Percentiles rank a stretch among this genome's conserved stretches.
Conservation (phyloP, 1,140 invertebrate species). For the Caligus rogercresseyi region DNA sequence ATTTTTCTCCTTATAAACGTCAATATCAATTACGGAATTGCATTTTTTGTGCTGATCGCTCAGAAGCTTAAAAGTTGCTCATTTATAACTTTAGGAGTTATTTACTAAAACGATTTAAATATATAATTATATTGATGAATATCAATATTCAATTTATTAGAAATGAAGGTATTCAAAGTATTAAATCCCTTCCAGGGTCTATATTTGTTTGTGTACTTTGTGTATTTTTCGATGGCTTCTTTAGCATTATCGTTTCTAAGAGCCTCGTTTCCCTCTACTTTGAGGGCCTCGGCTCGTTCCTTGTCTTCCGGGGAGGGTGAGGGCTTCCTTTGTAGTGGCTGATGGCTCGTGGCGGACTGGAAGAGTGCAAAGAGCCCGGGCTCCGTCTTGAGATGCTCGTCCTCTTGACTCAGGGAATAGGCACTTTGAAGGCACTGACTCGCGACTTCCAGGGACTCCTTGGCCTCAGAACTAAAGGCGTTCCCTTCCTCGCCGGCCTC, state of each 20-base stretch:
- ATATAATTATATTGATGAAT: too few species aligned
- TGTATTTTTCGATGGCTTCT: constrained; percentile 62
- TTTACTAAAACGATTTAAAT: too few species aligned
- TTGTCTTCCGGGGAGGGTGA: constrained; percentile 32
- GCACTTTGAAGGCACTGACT: constrained; percentile 68
- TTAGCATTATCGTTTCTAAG: constrained; percentile 61
- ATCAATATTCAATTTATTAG: too few species aligned
- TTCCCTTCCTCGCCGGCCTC: constrained; percentile 26
- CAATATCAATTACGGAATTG: too few species aligned
- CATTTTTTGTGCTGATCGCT: too few species aligned
- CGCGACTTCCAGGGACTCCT: constrained; percentile 62
- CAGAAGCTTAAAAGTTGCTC: too few species aligned
- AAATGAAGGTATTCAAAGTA: too few species aligned
- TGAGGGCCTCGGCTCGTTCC: constrained; percentile 49
- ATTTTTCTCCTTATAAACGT: too few species aligned
- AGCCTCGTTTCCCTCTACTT: constrained; percentile 64
- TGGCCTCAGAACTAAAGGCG: constrained; percentile 37
- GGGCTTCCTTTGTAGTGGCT: constrained; percentile 26
- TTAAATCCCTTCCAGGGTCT: too few species aligned
- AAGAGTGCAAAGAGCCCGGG: constrained; percentile 1
- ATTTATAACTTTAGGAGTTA: too few species aligned
- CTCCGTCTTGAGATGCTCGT: constrained; percentile 25
- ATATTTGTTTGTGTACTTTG: too few species aligned
- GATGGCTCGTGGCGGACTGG: constrained; percentile 19
- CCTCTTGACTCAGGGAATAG: constrained; percentile 38